These are phyloP conservation scores for Agapostemon virescens DNA, from an alignment of 2,888 invertebrate species.

Conservation along the genomic window DNA sequence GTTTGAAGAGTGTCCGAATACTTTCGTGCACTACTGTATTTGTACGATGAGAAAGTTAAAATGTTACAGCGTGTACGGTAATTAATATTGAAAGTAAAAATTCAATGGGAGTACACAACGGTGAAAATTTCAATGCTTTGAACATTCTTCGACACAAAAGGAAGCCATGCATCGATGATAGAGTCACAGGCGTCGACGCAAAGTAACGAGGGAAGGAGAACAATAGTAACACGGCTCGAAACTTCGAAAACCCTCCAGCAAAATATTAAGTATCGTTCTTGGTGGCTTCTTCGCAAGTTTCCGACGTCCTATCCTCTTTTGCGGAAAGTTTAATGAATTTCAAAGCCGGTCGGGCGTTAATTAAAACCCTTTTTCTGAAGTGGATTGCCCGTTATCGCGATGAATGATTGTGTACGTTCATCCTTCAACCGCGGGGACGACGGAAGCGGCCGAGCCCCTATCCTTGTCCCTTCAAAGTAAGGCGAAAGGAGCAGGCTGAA, in stretches of 20 bases:
- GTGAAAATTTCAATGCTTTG: neutral
- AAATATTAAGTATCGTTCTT: conserved; percentile 48
- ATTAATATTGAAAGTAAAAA: neutral
- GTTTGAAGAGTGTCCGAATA: no score
- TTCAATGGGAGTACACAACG: neutral
- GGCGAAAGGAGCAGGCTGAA: conserved; percentile 12
- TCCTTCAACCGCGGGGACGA: conserved; percentile 37
- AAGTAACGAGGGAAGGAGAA: conserved; percentile 21
- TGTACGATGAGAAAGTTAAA: neutral
- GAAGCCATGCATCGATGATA: neutral
- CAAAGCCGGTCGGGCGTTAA: conserved; percentile 52
- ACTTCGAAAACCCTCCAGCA: conserved; percentile 23
- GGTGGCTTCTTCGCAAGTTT: conserved; percentile 45
- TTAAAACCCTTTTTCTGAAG: conserved; percentile 59
- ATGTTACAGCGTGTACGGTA: neutral
- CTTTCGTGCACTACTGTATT: no score
- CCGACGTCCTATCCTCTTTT: conserved; percentile 11
- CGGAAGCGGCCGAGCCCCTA: neutral
- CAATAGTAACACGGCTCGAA: conserved; percentile 22
- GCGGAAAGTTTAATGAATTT: conserved; percentile 54
- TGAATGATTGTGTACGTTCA: conserved; percentile 57
- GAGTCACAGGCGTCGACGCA: neutral
- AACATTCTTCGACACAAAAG: neutral
- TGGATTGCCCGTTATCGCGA: conserved; percentile 55
- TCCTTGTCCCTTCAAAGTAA: conserved; percentile 6